Percentiles rank a stretch among this genome's conserved stretches.
Evolutionary conservation across 2,888 invertebrate species (phyloP).

Genomic region (Eupithecia exiguata): DNA sequence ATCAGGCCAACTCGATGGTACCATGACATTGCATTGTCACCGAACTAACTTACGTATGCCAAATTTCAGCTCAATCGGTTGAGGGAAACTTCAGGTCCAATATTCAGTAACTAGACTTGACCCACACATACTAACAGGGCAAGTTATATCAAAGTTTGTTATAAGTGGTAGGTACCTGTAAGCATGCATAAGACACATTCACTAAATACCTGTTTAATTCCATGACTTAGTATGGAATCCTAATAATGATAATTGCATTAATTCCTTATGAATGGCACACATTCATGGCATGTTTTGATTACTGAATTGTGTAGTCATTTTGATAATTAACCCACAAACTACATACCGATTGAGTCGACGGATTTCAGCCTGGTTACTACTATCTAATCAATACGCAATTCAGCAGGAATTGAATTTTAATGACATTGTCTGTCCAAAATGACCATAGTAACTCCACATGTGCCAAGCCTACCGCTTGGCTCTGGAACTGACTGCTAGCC

Average conservation of each 20-base stretch:
- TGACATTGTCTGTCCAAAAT: background rate
- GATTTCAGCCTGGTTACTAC: conserved; percentile 6
- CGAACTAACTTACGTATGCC: too few species aligned
- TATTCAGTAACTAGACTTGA: too few species aligned
- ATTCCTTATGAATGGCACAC: conserved; percentile 64
- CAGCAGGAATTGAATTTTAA: background rate
- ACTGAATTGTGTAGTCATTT: conserved; percentile 15
- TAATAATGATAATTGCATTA: conserved; percentile 48
- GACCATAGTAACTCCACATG: background rate
- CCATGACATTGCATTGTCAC: too few species aligned
- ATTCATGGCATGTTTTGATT: conserved; percentile 22
- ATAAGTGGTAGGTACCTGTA: background rate
- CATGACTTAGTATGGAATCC: conserved; percentile 53
- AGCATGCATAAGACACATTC: background rate
- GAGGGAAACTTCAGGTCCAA: too few species aligned
- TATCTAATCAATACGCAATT: conserved; percentile 6
- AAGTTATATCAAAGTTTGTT: too few species aligned
- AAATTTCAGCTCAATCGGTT: too few species aligned
- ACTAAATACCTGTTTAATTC: background rate
- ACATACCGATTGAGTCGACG: background rate
- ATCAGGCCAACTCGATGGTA: too few species aligned
- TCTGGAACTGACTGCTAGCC: background rate
- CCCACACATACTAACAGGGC: too few species aligned
- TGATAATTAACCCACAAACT: conserved; percentile 8
- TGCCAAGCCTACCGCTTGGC: background rate